phyloP scores from a whole-genome alignment of 2,888 invertebrate species.

The Ramazzottius varieornatus region DNA sequence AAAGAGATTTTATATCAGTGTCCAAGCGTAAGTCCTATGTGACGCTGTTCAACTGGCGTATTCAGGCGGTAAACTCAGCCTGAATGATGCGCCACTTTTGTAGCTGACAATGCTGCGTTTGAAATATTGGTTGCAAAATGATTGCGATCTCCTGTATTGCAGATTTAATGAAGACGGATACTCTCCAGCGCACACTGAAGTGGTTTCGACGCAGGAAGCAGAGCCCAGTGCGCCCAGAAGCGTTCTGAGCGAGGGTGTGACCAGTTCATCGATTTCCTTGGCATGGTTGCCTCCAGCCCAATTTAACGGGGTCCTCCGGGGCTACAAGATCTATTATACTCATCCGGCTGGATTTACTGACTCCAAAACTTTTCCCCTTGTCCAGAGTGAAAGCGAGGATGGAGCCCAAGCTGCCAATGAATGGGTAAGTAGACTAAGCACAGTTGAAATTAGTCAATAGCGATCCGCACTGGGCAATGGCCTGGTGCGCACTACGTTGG shows the following conservation, averaged over 20 bases:
- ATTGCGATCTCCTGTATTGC: background rate
- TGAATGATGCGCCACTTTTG: background rate
- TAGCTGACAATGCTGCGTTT: background rate
- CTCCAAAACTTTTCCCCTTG: background rate
- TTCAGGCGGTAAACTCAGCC: too few relatives aligned
- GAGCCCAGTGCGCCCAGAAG: background rate
- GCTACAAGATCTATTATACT: background rate
- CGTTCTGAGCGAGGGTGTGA: background rate
- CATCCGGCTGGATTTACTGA: background rate
- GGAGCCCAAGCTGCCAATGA: too few relatives aligned
- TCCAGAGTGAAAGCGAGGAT: too few relatives aligned
- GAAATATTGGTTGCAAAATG: background rate
- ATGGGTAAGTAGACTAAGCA: too few relatives aligned
- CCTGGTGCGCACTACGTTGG: too few relatives aligned
- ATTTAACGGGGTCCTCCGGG: background rate
- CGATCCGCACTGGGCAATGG: too few relatives aligned
- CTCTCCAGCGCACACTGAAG: constrained; percentile 1
- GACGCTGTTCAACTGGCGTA: too few relatives aligned
- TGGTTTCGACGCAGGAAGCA: background rate
- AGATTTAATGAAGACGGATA: background rate
- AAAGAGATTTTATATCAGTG: background rate
- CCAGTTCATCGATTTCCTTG: background rate
- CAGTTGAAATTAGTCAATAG: too few relatives aligned
- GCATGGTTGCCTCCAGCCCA: background rate
- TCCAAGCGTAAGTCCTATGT: background rate